Evolutionary conservation across 1,140 invertebrate genomes (phyloP).

Genomic region (Dendroctonus valens): DNA sequence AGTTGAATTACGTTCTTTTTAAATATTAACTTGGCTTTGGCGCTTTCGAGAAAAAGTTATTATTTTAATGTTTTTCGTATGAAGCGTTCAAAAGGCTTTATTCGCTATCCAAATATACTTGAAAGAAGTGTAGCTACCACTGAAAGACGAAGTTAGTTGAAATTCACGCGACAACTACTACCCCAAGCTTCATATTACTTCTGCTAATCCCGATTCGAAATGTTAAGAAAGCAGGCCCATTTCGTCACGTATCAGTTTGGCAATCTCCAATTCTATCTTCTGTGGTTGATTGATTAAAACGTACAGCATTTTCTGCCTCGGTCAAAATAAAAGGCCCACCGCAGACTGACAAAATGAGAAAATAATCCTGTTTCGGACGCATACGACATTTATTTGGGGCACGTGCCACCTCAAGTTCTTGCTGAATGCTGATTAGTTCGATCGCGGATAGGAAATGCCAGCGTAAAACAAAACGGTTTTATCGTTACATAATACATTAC

Average conservation of each 20-base stretch:
- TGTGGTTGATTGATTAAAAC: constrained; percentile 24
- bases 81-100: too few relatives aligned
- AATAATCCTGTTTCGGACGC: constrained; percentile 25
- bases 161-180: too few relatives aligned
- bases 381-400: constrained; percentile 30
- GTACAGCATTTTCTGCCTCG: constrained; percentile 14
- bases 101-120: too few relatives aligned
- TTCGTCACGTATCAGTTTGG: constrained; percentile 3
- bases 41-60: too few relatives aligned
- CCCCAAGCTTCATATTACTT: too few relatives aligned
- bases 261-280: constrained; percentile 1
- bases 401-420: constrained; percentile 15
- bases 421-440: constrained; percentile 25
- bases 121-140: too few relatives aligned
- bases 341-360: constrained; percentile 27
- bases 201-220: too few relatives aligned
- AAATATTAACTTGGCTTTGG: too few relatives aligned
- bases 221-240: background rate
- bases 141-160: too few relatives aligned
- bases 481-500: constrained; percentile 20
- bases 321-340: constrained; percentile 27
- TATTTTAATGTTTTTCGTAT: too few relatives aligned
- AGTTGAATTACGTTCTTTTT: too few relatives aligned
- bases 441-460: constrained; percentile 12
- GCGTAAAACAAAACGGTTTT: constrained; percentile 21